Conservation (phyloP, 2,113 vertebrate genomes). For the Stigmatopora argus region DNA sequence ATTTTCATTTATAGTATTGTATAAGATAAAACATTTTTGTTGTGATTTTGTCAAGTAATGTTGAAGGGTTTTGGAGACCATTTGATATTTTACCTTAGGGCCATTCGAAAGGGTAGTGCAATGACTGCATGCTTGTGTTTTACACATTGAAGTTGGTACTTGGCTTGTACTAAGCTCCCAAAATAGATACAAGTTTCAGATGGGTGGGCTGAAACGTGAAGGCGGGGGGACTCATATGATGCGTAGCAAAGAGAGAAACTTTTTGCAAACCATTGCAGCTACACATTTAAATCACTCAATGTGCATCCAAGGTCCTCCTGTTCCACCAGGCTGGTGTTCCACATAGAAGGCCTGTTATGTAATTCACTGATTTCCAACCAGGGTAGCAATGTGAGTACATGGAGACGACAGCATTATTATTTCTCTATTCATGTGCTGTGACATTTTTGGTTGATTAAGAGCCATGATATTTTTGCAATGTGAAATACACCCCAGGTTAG, state of each 20-base stretch:
- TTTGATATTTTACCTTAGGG: constrained; percentile 10
- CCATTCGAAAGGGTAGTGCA: constrained; percentile 11
- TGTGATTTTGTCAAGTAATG: no score
- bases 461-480: not conserved
- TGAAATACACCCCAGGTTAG: not conserved
- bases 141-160: constrained; percentile 48
- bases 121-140: constrained; percentile 39
- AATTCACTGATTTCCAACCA: constrained; percentile 1
- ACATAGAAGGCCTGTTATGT: constrained; percentile 46
- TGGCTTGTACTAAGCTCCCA: constrained; percentile 38
- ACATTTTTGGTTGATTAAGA: not conserved
- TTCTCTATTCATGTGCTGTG: not conserved
- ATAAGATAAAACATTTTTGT: no score
- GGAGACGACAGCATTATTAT: not conserved
- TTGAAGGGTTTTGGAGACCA: no score
- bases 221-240: constrained; percentile 34
- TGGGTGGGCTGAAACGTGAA: constrained; percentile 49
- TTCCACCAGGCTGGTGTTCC: constrained; percentile 38
- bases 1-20: no score
- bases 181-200: constrained; percentile 56
- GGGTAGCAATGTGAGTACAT: not conserved
- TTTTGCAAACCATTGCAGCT: constrained; percentile 36
- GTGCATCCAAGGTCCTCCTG: constrained; percentile 26
- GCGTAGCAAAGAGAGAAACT: constrained; percentile 31
- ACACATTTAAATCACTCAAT: constrained; percentile 16